Percentiles rank a stretch among this genome's conserved stretches.
phyloP scores from a whole-genome alignment of 2,888 invertebrate species.

The Drosophila nr. perissopoda region DNA sequence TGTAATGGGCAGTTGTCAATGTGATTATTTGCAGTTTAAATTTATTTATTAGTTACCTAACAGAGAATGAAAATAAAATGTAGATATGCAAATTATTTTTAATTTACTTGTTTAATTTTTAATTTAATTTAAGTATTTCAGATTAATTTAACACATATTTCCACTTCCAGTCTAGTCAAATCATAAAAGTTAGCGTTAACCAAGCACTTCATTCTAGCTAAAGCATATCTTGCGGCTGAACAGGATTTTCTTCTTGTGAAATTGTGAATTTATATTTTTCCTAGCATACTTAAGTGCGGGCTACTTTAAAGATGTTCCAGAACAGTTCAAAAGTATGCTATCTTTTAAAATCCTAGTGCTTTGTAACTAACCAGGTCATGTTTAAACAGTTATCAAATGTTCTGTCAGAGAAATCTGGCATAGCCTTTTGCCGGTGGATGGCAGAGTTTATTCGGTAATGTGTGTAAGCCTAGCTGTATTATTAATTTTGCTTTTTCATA shows the following conservation, averaged over 20 bases:
- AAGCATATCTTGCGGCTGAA: slow-evolving; percentile 34
- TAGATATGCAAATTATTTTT: not conserved
- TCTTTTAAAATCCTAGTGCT: not conserved
- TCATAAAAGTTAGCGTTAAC: too few relatives aligned
- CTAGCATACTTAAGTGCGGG: slow-evolving; percentile 25
- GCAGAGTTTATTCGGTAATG: not conserved
- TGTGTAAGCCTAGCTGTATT: not conserved
- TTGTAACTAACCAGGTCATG: not conserved
- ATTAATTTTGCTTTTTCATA: not conserved
- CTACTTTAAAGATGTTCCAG: not conserved
- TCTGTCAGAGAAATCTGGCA: not conserved
- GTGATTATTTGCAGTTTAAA: slow-evolving; percentile 40
- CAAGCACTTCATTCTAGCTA: not conserved
- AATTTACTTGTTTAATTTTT: not conserved
- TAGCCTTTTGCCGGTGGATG: too few relatives aligned
- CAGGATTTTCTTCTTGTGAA: not conserved
- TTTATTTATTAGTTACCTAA: slow-evolving; percentile 39
- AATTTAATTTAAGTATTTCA: not conserved
- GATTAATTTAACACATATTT: not conserved
- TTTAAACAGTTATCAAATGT: not conserved
- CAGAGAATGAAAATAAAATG: not conserved
- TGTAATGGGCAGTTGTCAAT: not conserved
- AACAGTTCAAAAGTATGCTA: slow-evolving; percentile 15
- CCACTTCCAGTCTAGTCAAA: not conserved
- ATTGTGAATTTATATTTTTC: not conserved